Conservation (phyloP, 2,113 vertebrate genomes). For the Tragelaphus imberbis region DNA sequence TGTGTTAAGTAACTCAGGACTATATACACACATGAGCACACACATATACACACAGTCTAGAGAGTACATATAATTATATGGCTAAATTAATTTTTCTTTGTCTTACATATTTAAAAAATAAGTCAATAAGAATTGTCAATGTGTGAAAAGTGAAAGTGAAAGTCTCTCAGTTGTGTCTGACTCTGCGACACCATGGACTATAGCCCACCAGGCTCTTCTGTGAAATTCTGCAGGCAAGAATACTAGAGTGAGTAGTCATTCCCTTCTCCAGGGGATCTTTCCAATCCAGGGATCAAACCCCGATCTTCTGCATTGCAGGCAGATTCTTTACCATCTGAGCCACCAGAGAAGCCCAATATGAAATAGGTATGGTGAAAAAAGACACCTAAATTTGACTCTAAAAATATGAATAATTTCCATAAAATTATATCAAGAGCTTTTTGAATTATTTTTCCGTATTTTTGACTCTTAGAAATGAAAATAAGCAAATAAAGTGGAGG, state of each 20-base stretch:
- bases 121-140: neutral
- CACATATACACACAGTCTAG: neutral
- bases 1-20: neutral
- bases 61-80: neutral
- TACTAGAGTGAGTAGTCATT: neutral
- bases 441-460: neutral
- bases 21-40: neutral
- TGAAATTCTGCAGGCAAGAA: neutral
- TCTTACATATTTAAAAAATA: neutral
- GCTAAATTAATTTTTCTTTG: neutral
- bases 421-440: neutral
- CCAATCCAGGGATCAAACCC: neutral
- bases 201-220: neutral
- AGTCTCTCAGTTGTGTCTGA: neutral
- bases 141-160: neutral
- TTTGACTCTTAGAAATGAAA: conserved; percentile 63
- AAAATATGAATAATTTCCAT: neutral
- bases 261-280: neutral
- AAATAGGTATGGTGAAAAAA: neutral
- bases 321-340: neutral
- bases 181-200: neutral
- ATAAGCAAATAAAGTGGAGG: conserved; percentile 48
- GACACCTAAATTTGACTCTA: neutral
- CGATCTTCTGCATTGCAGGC: neutral
- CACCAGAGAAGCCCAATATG: accelerated